Percentiles rank a stretch among this genome's conserved stretches.
These are phyloP conservation scores for Regulus satrapa DNA, from an alignment of 2,113 vertebrate genomes.

Conservation along the genomic window DNA sequence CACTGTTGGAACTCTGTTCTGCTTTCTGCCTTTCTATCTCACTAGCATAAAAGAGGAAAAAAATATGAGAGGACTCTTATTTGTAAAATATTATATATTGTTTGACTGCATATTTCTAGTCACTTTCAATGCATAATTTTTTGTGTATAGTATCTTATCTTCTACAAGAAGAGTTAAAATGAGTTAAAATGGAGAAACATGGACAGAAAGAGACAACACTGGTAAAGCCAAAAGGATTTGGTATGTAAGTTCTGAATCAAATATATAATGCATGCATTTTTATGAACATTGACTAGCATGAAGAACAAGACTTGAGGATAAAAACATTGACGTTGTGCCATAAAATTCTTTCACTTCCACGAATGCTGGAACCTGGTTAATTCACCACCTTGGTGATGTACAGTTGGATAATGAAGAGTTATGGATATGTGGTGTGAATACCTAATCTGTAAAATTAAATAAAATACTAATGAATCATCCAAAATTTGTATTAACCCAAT, in stretches of 20 bases:
- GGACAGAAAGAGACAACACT: background rate
- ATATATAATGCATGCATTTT: background rate
- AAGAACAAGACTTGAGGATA: background rate
- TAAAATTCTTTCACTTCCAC: background rate
- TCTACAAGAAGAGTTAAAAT: background rate
- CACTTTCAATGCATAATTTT: background rate
- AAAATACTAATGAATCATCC: background rate
- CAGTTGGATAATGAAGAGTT: fast-evolving
- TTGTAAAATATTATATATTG: background rate
- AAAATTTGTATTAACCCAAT: background rate
- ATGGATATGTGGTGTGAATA: background rate
- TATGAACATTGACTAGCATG: background rate
- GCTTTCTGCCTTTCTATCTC: background rate
- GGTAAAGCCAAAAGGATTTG: background rate
- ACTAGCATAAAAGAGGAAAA: background rate
- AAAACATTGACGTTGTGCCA: background rate
- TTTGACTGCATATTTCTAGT: background rate
- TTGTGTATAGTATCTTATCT: background rate
- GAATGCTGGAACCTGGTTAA: background rate
- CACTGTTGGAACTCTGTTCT: background rate
- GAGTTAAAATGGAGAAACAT: background rate
- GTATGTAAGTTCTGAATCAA: background rate
- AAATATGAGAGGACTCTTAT: background rate
- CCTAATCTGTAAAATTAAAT: background rate
- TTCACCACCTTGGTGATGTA: background rate